These are phyloP conservation scores for Xenopus laevis DNA, from an alignment of 2,113 vertebrate genomes.

Conservation along the genomic window DNA sequence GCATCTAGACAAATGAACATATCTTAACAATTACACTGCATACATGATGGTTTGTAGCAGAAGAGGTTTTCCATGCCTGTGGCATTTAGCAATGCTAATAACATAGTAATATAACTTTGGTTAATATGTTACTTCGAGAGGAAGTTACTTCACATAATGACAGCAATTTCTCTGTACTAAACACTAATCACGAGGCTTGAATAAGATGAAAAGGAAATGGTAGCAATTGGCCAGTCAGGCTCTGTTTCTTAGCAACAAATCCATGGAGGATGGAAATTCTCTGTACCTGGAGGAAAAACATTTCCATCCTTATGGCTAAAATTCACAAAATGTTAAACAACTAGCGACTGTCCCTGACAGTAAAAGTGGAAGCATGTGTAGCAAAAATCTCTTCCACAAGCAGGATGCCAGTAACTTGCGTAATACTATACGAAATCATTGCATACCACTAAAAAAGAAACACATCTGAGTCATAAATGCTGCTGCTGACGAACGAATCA, in stretches of 20 bases:
- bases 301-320: conserved; percentile 64
- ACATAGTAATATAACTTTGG: conserved; percentile 81
- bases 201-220: conserved; percentile 83
- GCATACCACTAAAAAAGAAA: conserved; percentile 50
- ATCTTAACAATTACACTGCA: conserved; percentile 31
- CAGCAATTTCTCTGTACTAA: conserved; percentile 91
- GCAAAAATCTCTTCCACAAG: conserved; percentile 59
- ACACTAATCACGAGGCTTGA: conserved; percentile 88
- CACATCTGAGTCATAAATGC: conserved; percentile 43
- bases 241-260: conserved; percentile 82
- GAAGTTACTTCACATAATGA: conserved; percentile 95
- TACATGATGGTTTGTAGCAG: conserved; percentile 21
- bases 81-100: conserved; percentile 87
- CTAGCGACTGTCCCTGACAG: conserved; percentile 51
- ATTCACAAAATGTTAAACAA: conserved; percentile 53
- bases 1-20: conserved; percentile 14
- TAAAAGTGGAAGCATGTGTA: conserved; percentile 71
- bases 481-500: neutral
- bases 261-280: conserved; percentile 62
- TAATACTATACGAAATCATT: conserved; percentile 49
- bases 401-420: conserved; percentile 48
- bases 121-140: conserved; percentile 93
- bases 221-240: conserved; percentile 78
- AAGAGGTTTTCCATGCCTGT: conserved; percentile 76
- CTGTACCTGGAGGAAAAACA: conserved; percentile 65